Percentiles rank a stretch among this genome's conserved stretches.
phyloP scores from a whole-genome alignment of 2,113 vertebrate species.

The Indicator indicator region DNA sequence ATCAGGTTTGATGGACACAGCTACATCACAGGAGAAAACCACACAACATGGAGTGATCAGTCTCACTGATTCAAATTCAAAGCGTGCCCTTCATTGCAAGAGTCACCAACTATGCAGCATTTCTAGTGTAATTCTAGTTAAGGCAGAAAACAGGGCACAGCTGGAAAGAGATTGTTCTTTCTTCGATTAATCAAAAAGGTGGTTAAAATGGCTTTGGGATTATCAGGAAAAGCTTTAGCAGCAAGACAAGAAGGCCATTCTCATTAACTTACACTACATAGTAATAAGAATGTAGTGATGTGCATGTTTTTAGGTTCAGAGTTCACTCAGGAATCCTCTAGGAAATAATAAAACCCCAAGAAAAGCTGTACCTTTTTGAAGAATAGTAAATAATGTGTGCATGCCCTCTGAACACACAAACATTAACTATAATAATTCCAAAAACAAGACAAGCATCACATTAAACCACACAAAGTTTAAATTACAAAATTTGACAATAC shows the following conservation, averaged over 20 bases:
- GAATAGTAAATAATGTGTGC: background rate
- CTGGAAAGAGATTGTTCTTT: background rate
- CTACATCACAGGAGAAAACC: background rate
- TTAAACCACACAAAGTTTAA: background rate
- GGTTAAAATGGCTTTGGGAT: background rate
- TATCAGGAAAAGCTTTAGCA: background rate
- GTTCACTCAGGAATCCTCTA: background rate
- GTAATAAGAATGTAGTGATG: background rate
- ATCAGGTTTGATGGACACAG: background rate
- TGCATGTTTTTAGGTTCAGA: background rate
- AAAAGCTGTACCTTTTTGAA: background rate
- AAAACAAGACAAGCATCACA: background rate
- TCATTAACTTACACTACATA: background rate
- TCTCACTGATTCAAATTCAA: background rate
- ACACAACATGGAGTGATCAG: rapidly evolving
- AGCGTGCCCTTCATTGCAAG: rapidly evolving
- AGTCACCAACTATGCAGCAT: background rate
- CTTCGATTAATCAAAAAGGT: background rate
- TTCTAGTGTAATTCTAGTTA: rapidly evolving
- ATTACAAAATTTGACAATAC: background rate
- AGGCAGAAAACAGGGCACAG: background rate
- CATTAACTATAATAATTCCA: background rate
- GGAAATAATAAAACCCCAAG: background rate
- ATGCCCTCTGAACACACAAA: background rate
- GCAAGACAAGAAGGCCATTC: background rate